Evolutionary conservation across 1,140 invertebrate species (phyloP).

Genomic region (Gonatopus flavifemur): DNA sequence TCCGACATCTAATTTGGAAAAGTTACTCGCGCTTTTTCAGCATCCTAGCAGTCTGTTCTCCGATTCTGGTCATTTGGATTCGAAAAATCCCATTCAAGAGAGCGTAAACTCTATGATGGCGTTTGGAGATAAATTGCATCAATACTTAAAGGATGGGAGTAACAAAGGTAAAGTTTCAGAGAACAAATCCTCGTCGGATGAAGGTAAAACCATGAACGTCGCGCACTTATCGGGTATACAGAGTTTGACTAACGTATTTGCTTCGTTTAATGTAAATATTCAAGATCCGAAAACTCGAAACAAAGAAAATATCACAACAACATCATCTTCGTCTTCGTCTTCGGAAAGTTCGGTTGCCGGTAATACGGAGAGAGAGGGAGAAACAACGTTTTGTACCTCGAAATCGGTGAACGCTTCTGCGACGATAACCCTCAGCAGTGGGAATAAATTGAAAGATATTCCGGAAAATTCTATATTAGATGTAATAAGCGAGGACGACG

Average conservation of each 20-base stretch:
- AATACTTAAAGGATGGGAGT: constrained; percentile 33
- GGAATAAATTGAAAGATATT: constrained; percentile 26
- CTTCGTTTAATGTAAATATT: constrained; percentile 24
- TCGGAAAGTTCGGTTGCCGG: not conserved
- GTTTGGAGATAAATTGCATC: constrained; percentile 38
- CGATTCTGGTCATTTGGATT: constrained; percentile 18
- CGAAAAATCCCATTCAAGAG: constrained; percentile 26
- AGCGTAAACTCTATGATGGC: constrained; percentile 30
- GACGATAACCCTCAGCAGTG: not conserved
- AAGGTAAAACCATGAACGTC: constrained; percentile 23
- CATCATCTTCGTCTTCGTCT: not conserved
- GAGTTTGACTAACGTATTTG: constrained; percentile 23
- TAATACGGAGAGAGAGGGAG: not conserved
- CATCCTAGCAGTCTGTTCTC: constrained; percentile 35
- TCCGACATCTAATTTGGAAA: constrained; percentile 35
- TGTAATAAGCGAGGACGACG: constrained; percentile 16
- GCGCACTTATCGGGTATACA: constrained; percentile 29
- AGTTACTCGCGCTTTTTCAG: constrained; percentile 36
- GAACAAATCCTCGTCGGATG: constrained; percentile 4
- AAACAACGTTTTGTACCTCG: not conserved
- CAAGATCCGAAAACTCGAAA: constrained; percentile 4
- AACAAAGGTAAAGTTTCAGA: constrained; percentile 10
- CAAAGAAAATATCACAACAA: not conserved
- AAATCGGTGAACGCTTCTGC: not conserved
- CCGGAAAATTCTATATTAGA: constrained; percentile 29